Evolutionary conservation across 2,888 invertebrate species (phyloP).

Genomic region (Nephrocerus scutellatus): DNA sequence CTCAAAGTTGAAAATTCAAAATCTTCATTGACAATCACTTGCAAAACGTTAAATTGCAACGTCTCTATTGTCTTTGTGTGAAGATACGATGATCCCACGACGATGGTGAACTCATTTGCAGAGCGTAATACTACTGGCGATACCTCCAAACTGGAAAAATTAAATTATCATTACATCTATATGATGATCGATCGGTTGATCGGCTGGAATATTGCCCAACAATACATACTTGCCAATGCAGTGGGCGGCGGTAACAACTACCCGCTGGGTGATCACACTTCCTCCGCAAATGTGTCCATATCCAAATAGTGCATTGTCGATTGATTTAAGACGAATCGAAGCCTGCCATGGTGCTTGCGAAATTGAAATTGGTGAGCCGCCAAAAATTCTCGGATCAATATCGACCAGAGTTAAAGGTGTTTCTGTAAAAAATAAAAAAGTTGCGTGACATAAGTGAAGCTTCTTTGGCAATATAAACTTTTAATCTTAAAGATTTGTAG

Average conservation of each 20-base stretch:
- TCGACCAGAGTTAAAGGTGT: conserved; percentile 2
- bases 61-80: conserved; percentile 12
- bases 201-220: too few relatives aligned
- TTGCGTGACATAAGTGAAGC: too few relatives aligned
- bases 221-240: conserved; percentile 28
- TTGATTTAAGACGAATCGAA: conserved; percentile 30
- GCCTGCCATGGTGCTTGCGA: conserved; percentile 27
- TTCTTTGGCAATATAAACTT: too few relatives aligned
- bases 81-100: conserved; percentile 32
- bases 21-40: conserved; percentile 23
- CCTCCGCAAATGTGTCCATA: conserved; percentile 38
- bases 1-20: conserved; percentile 20
- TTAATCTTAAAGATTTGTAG: too few relatives aligned
- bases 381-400: conserved; percentile 31
- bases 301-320: conserved; percentile 24
- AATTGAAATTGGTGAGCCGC: conserved; percentile 27
- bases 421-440: too few relatives aligned
- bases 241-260: conserved; percentile 35
- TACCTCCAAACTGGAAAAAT: conserved; percentile 13
- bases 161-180: too few relatives aligned
- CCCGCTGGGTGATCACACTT: conserved; percentile 29
- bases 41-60: conserved; percentile 26
- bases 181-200: too few relatives aligned
- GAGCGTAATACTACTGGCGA: conserved; percentile 21
- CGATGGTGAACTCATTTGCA: conserved; percentile 25